These are phyloP conservation scores for Pedetes capensis DNA, from an alignment of 2,113 vertebrate genomes.

Conservation along the genomic window DNA sequence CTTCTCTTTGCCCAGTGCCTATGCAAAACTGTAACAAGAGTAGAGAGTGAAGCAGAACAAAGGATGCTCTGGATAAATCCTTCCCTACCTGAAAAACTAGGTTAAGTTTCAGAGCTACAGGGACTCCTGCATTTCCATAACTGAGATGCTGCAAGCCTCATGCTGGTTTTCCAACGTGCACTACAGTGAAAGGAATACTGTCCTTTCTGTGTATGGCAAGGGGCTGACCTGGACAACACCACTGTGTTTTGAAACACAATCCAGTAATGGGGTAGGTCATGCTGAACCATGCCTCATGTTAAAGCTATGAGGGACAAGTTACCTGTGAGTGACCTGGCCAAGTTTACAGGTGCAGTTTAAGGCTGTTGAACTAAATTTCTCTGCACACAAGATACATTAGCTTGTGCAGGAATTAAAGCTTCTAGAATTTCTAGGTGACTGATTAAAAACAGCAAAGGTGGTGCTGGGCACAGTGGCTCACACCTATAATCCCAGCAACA, in stretches of 20 bases:
- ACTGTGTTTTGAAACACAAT: neutral
- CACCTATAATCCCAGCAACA: no score
- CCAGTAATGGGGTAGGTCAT: neutral
- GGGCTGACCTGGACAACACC: rapidly evolving
- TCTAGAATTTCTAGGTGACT: neutral
- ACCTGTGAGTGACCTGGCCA: neutral
- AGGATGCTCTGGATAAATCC: neutral
- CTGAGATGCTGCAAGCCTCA: neutral
- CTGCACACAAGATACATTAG: neutral
- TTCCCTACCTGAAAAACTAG: neutral
- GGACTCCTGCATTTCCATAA: neutral
- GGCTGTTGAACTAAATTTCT: neutral
- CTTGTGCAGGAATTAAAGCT: neutral
- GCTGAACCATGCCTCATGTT: neutral
- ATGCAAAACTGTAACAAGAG: neutral
- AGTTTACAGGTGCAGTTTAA: neutral
- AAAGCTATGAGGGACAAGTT: neutral
- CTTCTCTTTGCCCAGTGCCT: neutral
- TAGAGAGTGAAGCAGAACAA: neutral
- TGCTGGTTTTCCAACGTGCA: neutral
- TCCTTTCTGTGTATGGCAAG: neutral
- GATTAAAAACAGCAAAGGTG: no score
- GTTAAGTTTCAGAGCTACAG: neutral
- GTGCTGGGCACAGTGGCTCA: no score
- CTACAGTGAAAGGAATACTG: neutral